Conservation (phyloP, 2,888 invertebrate species). For the Trisateles emortualis region DNA sequence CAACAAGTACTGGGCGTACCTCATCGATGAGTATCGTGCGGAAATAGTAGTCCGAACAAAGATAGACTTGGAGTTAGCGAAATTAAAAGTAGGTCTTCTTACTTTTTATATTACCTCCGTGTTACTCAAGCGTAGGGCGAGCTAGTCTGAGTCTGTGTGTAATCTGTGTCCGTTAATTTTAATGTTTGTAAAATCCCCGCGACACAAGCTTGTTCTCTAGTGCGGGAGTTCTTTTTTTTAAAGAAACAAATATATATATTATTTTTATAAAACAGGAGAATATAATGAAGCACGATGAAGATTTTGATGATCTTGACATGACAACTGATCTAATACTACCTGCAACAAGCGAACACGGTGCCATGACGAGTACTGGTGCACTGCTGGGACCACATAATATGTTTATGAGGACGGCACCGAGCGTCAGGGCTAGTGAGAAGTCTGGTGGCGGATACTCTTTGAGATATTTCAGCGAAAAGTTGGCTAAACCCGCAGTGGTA, state of each 20-base stretch:
- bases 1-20: constrained; percentile 76
- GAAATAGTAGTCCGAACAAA: constrained; percentile 65
- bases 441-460: constrained; percentile 59
- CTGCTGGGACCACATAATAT: neutral
- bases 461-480: constrained; percentile 52
- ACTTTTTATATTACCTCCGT: no score
- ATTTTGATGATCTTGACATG: constrained; percentile 47
- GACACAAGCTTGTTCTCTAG: no score
- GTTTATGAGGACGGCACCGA: constrained; percentile 28
- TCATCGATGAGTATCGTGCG: constrained; percentile 68
- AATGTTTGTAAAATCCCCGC: no score
- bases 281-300: constrained; percentile 61
- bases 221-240: no score
- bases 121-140: no score
- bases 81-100: constrained; percentile 56
- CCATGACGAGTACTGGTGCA: neutral
- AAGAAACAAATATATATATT: neutral
- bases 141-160: no score
- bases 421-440: constrained; percentile 58
- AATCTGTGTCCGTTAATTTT: no score
- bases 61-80: constrained; percentile 64
- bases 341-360: constrained; percentile 23
- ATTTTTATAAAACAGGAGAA: constrained; percentile 51
- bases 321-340: constrained; percentile 21
- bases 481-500: constrained; percentile 48